Base-by-base conservation (phyloP, 2,113 vertebrate species). In the Riparia riparia region DNA sequence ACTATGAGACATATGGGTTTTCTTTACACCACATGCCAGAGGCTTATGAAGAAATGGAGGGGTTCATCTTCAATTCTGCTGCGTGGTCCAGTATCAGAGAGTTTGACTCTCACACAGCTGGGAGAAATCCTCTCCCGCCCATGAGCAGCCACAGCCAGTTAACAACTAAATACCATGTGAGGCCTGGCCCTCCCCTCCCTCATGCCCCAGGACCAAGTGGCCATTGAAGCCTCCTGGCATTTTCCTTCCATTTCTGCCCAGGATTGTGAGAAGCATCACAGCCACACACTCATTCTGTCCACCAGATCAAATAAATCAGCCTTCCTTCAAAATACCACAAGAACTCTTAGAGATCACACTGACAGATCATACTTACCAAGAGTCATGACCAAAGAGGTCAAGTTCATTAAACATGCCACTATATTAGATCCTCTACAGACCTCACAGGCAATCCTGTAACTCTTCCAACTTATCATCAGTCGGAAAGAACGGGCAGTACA, bases 1-100 rank as follows among this genome's bases (percentile, higher is more conserved):
- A 11, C 68, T 50, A 53, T 39, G 21, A 70, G 80, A 78, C 3
- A 6, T 10, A 6, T 0, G 0, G 7, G 19, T 21, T 78, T 80
- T 68, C 76, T 64, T 41, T 13, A 14, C 5, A 12, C n/a, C 18
- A 1, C 7, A 25, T 41, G 37, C 9, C 34, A 44, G 26, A 9
- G 0, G 39, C 78, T 45, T 53, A 45, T 39, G 41, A 51, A 24
- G 20, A 71, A 77, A 65, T 1, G 2, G 16, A 69, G 4, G 6
- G 29, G 37, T 32, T 83, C 3, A 22, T 71, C 72, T 77, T 34
- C 72, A 56, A 5, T 65, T 61, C 57, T 83, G 41, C 50, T 26
- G 3, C 1, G 0, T 34, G 47, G 37, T 25, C 42, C 10, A 21
- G n/a, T 18, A 29, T 56, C 21, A 56, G 14, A 77, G 72, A 61